Conservation (phyloP, 2,797 vertebrate genomes). For the Anisognathus igniventris region DNA sequence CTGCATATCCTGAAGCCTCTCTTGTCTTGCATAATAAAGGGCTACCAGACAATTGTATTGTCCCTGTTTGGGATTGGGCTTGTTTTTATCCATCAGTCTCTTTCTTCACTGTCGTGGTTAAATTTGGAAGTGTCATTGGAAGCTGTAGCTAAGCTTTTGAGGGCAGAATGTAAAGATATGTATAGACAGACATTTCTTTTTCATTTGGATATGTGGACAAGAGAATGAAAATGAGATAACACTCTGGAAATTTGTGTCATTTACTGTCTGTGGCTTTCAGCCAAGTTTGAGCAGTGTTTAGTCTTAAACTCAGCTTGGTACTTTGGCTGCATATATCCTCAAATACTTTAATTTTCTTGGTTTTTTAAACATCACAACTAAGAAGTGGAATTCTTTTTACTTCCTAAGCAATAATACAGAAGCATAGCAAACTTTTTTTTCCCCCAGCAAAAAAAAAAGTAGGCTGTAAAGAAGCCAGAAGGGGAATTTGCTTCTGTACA, state of each 20-base stretch:
- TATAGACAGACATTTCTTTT: background rate
- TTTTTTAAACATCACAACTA: background rate
- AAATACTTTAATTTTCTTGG: background rate
- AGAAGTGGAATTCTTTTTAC: background rate
- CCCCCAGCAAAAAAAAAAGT: background rate
- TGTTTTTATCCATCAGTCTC: constrained; percentile 36
- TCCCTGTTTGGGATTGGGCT: background rate
- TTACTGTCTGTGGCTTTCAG: background rate
- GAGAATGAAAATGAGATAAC: background rate
- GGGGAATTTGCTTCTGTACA: background rate
- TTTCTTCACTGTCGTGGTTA: background rate
- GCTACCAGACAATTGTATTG: background rate
- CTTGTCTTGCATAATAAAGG: constrained; percentile 24
- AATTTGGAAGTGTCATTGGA: constrained; percentile 22
- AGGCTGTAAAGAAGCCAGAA: background rate
- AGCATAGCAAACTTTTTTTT: background rate
- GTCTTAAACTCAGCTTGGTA: background rate
- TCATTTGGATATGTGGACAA: background rate
- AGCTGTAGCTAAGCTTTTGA: background rate
- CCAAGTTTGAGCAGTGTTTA: background rate
- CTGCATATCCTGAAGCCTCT: constrained; percentile 6
- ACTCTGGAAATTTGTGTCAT: background rate
- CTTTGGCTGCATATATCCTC: background rate
- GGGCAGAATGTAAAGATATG: background rate
- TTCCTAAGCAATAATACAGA: background rate